These are phyloP conservation scores for Cryptocephalus primarius DNA, from an alignment of 2,888 invertebrate genomes.

Conservation along the genomic window DNA sequence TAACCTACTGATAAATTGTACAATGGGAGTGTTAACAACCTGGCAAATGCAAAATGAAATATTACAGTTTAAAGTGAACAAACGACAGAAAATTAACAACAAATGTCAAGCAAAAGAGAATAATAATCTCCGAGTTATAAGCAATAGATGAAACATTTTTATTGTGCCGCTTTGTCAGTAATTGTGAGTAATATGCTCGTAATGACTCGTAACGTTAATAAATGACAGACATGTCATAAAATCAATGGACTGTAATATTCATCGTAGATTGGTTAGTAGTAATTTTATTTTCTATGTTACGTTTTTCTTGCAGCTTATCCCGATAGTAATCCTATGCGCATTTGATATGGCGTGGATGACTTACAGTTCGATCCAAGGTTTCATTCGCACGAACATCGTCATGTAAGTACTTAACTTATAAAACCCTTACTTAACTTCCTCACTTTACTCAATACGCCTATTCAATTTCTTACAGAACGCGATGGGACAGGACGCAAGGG, in stretches of 20 bases:
- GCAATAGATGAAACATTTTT: no score
- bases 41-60: no score
- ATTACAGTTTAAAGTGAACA: no score
- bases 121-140: no score
- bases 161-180: no score
- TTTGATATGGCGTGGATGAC: slow-evolving; percentile 14
- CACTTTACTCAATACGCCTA: no score
- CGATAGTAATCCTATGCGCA: slow-evolving; percentile 8
- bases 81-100: no score
- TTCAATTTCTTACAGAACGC: slow-evolving; percentile 13
- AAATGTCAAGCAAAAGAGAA: no score
- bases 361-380: slow-evolving; percentile 12
- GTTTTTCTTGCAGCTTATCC: slow-evolving; percentile 7
- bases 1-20: no score
- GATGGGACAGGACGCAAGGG: slow-evolving; percentile 12
- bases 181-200: no score
- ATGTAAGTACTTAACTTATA: slow-evolving; percentile 7
- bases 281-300: not conserved
- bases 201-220: no score
- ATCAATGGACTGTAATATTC: not conserved
- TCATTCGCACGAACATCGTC: slow-evolving; percentile 14
- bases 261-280: not conserved
- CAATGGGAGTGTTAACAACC: no score
- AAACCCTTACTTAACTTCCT: not conserved
- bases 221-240: not conserved